These are phyloP conservation scores for Sphaerodactylus townsendi DNA, from an alignment of 2,113 vertebrate genomes.

Conservation along the genomic window DNA sequence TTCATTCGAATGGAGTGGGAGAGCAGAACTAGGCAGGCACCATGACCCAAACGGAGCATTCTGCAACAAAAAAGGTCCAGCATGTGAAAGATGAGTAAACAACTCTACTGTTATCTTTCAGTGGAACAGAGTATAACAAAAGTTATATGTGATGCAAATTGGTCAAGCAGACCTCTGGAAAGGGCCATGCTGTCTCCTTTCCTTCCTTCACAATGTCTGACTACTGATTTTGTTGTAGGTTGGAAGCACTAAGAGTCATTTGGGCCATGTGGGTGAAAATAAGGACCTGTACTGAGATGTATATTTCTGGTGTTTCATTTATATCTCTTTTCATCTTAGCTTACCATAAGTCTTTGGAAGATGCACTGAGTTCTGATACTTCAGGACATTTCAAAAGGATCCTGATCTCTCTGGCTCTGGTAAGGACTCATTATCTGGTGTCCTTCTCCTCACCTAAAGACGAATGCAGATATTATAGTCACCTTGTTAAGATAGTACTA, in stretches of 20 bases:
- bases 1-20: too few species aligned
- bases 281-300: background rate
- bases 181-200: too few species aligned
- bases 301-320: background rate
- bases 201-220: too few species aligned
- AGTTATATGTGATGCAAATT: too few species aligned
- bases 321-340: conserved; percentile 63
- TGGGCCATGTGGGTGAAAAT: background rate
- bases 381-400: conserved; percentile 92
- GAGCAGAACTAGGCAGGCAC: too few species aligned
- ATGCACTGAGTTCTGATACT: conserved; percentile 89
- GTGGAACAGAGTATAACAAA: too few species aligned
- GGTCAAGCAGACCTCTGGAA: too few species aligned
- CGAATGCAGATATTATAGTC: background rate
- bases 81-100: too few species aligned
- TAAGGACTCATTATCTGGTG: conserved; percentile 52
- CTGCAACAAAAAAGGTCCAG: too few species aligned
- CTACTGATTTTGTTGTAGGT: too few species aligned
- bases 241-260: background rate
- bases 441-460: background rate
- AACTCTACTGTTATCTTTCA: too few species aligned
- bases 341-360: conserved; percentile 88
- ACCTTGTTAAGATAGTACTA: background rate
- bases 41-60: too few species aligned
- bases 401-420: conserved; percentile 90